Evolutionary conservation across 2,797 vertebrate genomes (phyloP), one percentile per base, ranked within the genome.

Genomic region (Staurois parvus): DNA sequence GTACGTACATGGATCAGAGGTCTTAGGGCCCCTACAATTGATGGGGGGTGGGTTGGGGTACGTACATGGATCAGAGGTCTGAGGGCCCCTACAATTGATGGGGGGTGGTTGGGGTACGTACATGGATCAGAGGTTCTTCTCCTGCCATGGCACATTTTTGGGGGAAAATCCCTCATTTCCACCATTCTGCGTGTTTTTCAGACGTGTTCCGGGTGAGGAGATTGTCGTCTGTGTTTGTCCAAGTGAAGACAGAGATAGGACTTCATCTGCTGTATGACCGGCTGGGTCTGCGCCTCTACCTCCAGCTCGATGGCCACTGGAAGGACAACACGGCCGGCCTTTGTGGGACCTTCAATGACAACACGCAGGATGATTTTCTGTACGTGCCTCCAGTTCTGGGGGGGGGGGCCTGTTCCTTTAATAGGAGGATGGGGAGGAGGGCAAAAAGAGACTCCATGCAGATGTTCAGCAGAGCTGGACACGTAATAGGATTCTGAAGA

Each of bases 311-410:
- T 56, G 95, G 92, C 80, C 91, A 88, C 29, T 99, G 97, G 98
- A 96, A 94, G 90, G 97, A 97, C 0, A 91, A 98, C 90, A 99
- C 97, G 0, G 90, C 96, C 84, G 98, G 98, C 13, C 96, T 99
- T 74, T 99, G 98, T 29, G 98, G 98, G 87, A 99, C 98, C 88
- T 99, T 99, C 94, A 99, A 99, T 48, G 97, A 96, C 90, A 99
- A 99, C 91, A 97, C 92, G 37, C 97, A 99, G 88, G 98, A 99
- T 8, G 97, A 99, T 84, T 99, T 99, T 90, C 92, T 99, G 98
- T 99, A 94, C 87, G 97, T 89, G 69, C 24, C 34, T 7, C 34
- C n/a, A 1, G 10, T 42, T 1, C 40, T 2, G 52, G 15, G 52
- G 52, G 9, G 8, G 52, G n/a, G n/a, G n/a, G n/a, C n/a, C n/a